Base-by-base conservation (phyloP, 2,113 vertebrate species). In the Hiodon tergisus region DNA sequence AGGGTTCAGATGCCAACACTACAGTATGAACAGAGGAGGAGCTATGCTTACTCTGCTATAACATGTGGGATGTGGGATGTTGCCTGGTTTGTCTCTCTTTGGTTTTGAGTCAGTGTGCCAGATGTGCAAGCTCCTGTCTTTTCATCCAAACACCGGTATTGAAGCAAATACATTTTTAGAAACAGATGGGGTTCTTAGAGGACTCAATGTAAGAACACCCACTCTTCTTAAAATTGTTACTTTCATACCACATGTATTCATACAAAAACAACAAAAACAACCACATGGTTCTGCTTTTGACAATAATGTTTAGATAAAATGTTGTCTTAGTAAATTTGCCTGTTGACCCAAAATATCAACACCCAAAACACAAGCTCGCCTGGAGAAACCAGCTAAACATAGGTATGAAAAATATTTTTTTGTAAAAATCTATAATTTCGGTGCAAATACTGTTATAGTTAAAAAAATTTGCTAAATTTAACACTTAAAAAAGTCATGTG, bases 111-210 rank as follows among this genome's bases (percentile, higher is more conserved):
- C 84, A 78, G 82, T 66, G 77, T 79, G 83, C 83, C 85, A 89
- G 83, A 86, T 84, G 86, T 84, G 83, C 78, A 46, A 86, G 86
- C 87, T 84, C 79, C 82, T 79, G 79, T 78, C 80, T 84, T 86
- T 83, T 87, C 81, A 86, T 86, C 85, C 82, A 14, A 76, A 78
- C 85, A 86, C 90, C 87, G 88, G 87, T 87, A 70, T 83, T 80
- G 78, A 85, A 85, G 81, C 82, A 85, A 85, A 88, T 88, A 88
- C 82, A 86, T 85, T 85, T 81, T 77, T 76, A 76, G 82, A 85
- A 78, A 78, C 85, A 84, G 78, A 83, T 80, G 86, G 86, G 81
- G 78, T 85, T 84, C 83, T 82, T 82, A 83, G 50, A 75, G 78
- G 69, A 46, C 16, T 11, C 70, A 59, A 9, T 9, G 6, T 11